These are phyloP conservation scores for Solea senegalensis DNA, from an alignment of 2,113 vertebrate genomes.

Conservation along the genomic window DNA sequence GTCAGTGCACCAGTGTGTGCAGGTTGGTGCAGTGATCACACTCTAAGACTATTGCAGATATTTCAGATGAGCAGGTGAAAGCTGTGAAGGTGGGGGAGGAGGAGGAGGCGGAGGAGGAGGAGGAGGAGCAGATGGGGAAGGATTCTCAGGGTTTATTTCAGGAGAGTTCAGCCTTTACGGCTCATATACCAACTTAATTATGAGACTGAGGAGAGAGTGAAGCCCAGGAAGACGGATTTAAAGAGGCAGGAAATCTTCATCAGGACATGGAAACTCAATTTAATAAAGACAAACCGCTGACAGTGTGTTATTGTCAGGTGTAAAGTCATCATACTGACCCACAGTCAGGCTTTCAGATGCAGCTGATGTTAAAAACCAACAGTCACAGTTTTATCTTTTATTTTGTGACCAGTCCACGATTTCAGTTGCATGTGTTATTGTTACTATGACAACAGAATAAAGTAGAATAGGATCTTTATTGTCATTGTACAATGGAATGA, in stretches of 20 bases:
- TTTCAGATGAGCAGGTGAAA: constrained; percentile 24
- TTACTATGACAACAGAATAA: background rate
- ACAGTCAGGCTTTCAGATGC: too few relatives aligned
- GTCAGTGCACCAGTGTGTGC: background rate
- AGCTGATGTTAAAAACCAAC: too few relatives aligned
- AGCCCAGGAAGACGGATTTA: constrained; percentile 61
- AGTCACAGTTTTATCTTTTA: background rate
- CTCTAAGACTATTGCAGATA: background rate
- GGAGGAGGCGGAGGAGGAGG: constrained; percentile 6
- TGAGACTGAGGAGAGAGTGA: constrained; percentile 64
- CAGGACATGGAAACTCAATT: constrained; percentile 31
- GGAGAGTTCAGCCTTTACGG: constrained; percentile 69
- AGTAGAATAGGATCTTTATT: too few relatives aligned
- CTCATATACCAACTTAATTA: constrained; percentile 79
- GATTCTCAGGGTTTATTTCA: constrained; percentile 73
- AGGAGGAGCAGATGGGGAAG: constrained; percentile 70
- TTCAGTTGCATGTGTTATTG: background rate
- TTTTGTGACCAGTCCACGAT: too few relatives aligned
- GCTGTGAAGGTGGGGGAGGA: constrained; percentile 21
- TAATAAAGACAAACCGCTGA: too few relatives aligned
- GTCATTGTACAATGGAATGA: too few relatives aligned
- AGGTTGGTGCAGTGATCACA: constrained; percentile 10
- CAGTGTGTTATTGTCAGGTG: too few relatives aligned
- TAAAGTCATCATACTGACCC: too few relatives aligned
- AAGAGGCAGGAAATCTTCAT: constrained; percentile 67